Evolutionary conservation across 53 echinoderm and acorn worm genomes (phyloP).

Genomic region (Antedon mediterranea): DNA sequence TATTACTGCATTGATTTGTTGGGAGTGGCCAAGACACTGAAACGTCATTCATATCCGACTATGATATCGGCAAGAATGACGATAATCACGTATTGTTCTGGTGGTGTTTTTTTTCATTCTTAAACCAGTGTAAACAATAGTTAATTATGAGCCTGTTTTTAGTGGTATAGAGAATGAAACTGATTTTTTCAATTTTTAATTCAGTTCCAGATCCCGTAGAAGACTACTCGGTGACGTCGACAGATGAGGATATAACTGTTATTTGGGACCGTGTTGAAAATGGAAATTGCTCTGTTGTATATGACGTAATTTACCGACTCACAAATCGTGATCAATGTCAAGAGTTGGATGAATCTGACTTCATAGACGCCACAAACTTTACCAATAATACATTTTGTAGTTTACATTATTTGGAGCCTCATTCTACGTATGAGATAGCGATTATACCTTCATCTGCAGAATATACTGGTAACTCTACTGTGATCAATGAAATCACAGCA

Average conservation of each 20-base stretch:
- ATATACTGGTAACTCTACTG: neutral
- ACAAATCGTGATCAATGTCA: conserved; percentile 5
- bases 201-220: neutral
- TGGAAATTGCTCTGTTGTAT: neutral
- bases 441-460: neutral
- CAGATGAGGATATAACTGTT: neutral
- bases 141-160: no score
- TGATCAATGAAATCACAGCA: neutral
- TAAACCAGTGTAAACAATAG: no score
- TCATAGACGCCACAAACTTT: neutral
- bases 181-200: no score
- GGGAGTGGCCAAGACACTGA: no score
- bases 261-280: neutral
- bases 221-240: neutral
- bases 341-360: neutral
- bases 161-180: no score
- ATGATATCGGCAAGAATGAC: no score
- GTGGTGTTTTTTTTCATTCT: no score
- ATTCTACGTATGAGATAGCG: conserved; percentile 7
- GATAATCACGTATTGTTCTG: no score
- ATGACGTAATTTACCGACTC: neutral
- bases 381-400: conserved; percentile 2
- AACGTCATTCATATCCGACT: no score
- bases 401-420: neutral
- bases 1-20: no score